Base-by-base conservation (phyloP, 2,797 vertebrate species). In the Ceryle rudis region DNA sequence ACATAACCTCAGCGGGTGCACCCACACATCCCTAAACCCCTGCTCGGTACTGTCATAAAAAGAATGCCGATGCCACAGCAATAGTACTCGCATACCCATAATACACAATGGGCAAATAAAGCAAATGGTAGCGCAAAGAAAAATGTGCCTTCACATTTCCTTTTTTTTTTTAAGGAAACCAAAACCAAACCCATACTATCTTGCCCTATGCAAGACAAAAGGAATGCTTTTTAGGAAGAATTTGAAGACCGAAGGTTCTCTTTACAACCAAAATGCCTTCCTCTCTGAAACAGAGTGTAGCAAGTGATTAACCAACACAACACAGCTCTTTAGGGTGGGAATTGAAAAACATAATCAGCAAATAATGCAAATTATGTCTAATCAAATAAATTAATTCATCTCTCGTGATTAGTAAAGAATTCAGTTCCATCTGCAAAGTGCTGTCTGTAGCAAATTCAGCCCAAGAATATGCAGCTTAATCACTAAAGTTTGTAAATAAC, bases 401-500 rank as follows among this genome's bases (percentile, higher is more conserved):
- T 86, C 85, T 79, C 67, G 81, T 96, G 96, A 96, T 98, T 96
- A 97, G 87, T 81, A 95, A 95, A 97, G 93, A 73, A 94, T 93
- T 95, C 82, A 92, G 83, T 90, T 97, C 95, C 91, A 97, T 97
- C 95, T 97, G 70, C 91, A 94, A 94, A 97, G 89, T 82, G 80
- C 83, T 93, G 82, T 92, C 84, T 95, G 87, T 80, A 90, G 94
- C 92, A 96, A 93, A 97, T 91, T 94, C 58, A 81, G 82, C 39
- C 71, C 79, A 75, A 95, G 95, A 96, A 94, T 51, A 73, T 89
- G 85, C 83, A 95, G 96, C 95, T 97, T 95, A 93, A 97, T 96
- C 94, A 93, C 91, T 96, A 96, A 97, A 97, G 96, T 98, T 98
- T 98, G 97, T 96, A 97, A 97, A 97, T 98, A 97, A 93, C 90